These are phyloP conservation scores for Epinephelus coioides DNA, from an alignment of 2,797 vertebrate species.

Conservation along the genomic window DNA sequence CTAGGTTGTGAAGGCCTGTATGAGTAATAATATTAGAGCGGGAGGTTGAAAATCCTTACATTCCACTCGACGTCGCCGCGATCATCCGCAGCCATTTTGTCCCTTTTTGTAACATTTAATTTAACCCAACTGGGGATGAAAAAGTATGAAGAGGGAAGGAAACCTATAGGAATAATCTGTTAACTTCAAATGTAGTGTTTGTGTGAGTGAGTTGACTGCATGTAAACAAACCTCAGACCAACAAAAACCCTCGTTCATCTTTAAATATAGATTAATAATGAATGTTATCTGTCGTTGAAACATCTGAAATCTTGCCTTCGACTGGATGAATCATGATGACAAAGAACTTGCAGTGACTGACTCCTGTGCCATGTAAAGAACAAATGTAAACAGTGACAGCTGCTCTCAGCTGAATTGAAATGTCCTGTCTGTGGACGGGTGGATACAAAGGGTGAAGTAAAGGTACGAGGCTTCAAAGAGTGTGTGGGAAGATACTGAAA, in stretches of 20 bases:
- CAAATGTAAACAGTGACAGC: conserved; percentile 41
- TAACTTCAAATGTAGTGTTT: conserved; percentile 30
- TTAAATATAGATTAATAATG: conserved; percentile 48
- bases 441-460: conserved; percentile 32
- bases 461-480: conserved; percentile 48
- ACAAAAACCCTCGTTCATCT: conserved; percentile 37
- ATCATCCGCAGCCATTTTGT: conserved; percentile 46
- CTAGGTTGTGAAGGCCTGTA: conserved; percentile 55
- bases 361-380: conserved; percentile 67
- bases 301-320: conserved; percentile 30
- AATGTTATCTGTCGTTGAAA: conserved; percentile 49
- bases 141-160: conserved; percentile 25
- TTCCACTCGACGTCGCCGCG: conserved; percentile 57
- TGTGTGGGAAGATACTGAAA: conserved; percentile 50
- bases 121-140: conserved; percentile 22
- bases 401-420: conserved; percentile 32
- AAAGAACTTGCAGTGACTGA: conserved; percentile 37
- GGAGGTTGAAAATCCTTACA: conserved; percentile 53
- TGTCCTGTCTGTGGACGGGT: conserved; percentile 7
- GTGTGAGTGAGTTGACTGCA: conserved; percentile 60
- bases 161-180: conserved; percentile 36
- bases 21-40: conserved; percentile 61
- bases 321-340: conserved; percentile 43
- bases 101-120: conserved; percentile 30
- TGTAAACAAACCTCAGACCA: conserved; percentile 61